Evolutionary conservation across 2,888 invertebrate species (phyloP), one percentile per base, ranked within the genome.

Genomic region (Drepanosiphum platanoidis): DNA sequence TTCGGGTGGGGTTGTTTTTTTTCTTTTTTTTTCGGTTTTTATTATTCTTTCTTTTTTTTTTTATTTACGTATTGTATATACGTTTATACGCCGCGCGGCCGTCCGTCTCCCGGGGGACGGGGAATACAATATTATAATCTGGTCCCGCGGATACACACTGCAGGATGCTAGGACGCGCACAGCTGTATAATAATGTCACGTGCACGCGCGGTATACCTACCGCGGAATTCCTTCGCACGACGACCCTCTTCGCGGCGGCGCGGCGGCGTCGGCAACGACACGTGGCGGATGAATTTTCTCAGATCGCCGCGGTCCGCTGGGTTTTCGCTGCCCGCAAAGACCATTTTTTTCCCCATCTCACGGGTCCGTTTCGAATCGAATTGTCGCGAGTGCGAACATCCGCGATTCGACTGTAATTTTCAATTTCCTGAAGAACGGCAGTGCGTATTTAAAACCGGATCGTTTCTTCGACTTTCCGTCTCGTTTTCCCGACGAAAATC

Each of bases 1-100:
- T 83, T 74, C 42, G 32, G 82, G 72, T 34, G 34, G 74, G 74
- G 74, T 18, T 11, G 15, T 39, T 36, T 39, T 82, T 39, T 80
- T 52, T 52, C 1, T 42, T 42, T 42, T 13, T 52, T 52, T 5
- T 7, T 22, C 22, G 18, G 52, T 81, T 81, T 36, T 58, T 81
- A 64, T 77, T 39, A 30, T 30, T 64, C 32, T 66, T 66, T 66
- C n/a, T n/a, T n/a, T n/a, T n/a, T n/a, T n/a, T n/a, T n/a, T n/a
- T n/a, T n/a, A n/a, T n/a, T n/a, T n/a, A n/a, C n/a, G n/a, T n/a
- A n/a, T n/a, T n/a, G n/a, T n/a, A n/a, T n/a, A n/a, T n/a, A n/a
- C n/a, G n/a, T 42, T 79, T 42, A 66, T 78, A 78, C 64, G 30
- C 36, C 13, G 22, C 27, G 30, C 36, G 13, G 22, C 27, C 27